These are phyloP conservation scores for Neuroterus valhalla DNA, from an alignment of 1,140 invertebrate species.

Conservation along the genomic window DNA sequence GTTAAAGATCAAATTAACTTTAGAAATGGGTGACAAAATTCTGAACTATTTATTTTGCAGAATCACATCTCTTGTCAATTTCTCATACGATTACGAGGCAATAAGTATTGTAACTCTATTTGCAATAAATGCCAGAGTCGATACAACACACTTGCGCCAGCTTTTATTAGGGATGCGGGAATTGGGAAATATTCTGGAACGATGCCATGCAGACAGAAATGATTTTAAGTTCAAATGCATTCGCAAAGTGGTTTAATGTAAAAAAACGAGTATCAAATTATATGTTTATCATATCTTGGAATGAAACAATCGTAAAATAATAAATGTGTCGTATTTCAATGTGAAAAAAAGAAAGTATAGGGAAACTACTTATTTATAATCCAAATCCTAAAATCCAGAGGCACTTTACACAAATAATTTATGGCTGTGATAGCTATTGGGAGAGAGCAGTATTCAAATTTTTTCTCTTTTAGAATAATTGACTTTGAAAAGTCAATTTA, in stretches of 20 bases:
- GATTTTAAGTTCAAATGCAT: constrained; percentile 5
- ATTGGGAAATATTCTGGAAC: constrained; percentile 27
- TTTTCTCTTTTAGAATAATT: constrained; percentile 8
- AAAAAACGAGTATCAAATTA: constrained; percentile 20
- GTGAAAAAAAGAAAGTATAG: not conserved
- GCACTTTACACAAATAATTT: not conserved
- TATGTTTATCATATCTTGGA: constrained; percentile 7
- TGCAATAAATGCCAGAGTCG: constrained; percentile 26
- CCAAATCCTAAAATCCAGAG: not conserved
- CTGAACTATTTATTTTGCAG: not conserved
- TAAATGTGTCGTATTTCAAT: not conserved
- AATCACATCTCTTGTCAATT: not conserved
- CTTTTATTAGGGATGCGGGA: constrained; percentile 24
- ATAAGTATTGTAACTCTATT: constrained; percentile 26
- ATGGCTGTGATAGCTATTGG: not conserved
- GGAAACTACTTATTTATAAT: not conserved
- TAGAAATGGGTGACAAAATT: not conserved
- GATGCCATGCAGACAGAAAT: constrained; percentile 6
- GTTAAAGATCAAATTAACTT: not conserved
- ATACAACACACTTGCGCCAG: constrained; percentile 24
- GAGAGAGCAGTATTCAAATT: not conserved
- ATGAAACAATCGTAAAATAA: constrained; percentile 22
- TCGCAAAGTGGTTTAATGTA: not conserved
- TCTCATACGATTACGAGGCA: constrained; percentile 6
- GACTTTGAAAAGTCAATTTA: not conserved